Evolutionary conservation across 1,140 invertebrate genomes (phyloP).

Genomic region (Brachystomella parvula): DNA sequence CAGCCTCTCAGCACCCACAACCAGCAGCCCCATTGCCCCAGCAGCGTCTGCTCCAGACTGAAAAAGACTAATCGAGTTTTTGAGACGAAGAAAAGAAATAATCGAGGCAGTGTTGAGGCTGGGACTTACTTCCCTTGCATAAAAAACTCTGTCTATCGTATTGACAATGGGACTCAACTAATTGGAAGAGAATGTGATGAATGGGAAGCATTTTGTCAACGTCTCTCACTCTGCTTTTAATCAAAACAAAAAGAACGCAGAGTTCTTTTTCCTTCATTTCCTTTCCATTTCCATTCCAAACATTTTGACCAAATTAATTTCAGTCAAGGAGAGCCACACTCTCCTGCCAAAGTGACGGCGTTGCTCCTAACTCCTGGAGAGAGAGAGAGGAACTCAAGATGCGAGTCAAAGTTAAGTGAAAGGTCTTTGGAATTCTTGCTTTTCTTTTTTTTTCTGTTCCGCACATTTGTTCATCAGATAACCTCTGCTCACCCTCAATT

Average conservation of each 20-base stretch:
- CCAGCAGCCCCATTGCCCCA: neutral
- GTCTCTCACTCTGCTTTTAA: conserved; percentile 30
- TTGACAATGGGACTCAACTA: conserved; percentile 30
- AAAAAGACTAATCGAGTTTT: conserved; percentile 35
- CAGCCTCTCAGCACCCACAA: too few species aligned
- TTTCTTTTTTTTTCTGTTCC: neutral
- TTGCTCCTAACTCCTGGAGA: neutral
- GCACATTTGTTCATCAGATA: neutral
- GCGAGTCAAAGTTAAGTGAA: neutral
- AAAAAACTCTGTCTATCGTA: conserved; percentile 11
- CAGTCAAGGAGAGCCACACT: neutral
- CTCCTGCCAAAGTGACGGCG: neutral
- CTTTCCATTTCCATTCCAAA: neutral
- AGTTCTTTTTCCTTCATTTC: too few species aligned
- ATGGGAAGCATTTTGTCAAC: conserved; percentile 32
- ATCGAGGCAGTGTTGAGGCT: neutral
- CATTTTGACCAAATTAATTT: conserved; percentile 34
- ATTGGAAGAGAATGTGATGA: conserved; percentile 35
- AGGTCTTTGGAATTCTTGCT: neutral
- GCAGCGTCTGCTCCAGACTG: neutral
- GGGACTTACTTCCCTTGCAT: neutral
- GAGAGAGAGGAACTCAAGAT: neutral
- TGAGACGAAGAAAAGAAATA: conserved; percentile 6
- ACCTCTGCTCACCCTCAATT: neutral
- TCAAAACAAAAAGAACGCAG: conserved; percentile 30